Evolutionary conservation across 2,888 invertebrate species (phyloP), one percentile per base, ranked within the genome.

Genomic region (Xanthia togata): DNA sequence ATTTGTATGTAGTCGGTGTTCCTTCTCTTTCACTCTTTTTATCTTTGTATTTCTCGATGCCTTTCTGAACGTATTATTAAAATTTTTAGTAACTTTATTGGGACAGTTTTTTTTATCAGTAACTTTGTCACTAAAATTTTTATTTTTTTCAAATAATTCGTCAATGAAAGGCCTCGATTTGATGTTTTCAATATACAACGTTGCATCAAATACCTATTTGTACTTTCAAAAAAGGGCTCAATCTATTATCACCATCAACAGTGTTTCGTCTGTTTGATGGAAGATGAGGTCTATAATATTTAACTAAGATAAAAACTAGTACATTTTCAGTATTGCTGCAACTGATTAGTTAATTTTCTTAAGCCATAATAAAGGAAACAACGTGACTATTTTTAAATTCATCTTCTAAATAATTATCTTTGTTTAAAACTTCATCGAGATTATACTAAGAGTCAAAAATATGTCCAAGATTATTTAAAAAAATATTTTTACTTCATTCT

Each of bases 1-100:
- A 82, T 92, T 89, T 92, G 92, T 95, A 92, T 92, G 94, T 96
- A 96, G 96, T 96, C 96, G 94, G 96, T 96, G 96, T 96, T 96
- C 96, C 89, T 96, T 96, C 96, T 96, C 96, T 96, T 96, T 96
- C 92, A 94, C 94, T 93, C 92, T 93, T 93, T 91, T 92, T 87
- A 84, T 91, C 85, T 90, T 85, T 85, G 83, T 89, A 86, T 88
- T 81, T 79, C 74, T 92, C 91, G 88, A 91, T 92, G 91, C 89
- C 92, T 84, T 92, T 93, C 87, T 92, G 20, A 47, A 62, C 11
- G 80, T 76, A 14, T n/a, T 44, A 55, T 70, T 31, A 60, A 31
- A 38, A 9, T 47, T 6, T 17, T 8, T 31, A 6, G 6, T 23
- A 26, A 12, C 4, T 17, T 63, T 53, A 0, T 23, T 31, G 8